These are phyloP conservation scores for Oreonectes daqikongensis DNA, from an alignment of 2,797 vertebrate species.

Conservation along the genomic window DNA sequence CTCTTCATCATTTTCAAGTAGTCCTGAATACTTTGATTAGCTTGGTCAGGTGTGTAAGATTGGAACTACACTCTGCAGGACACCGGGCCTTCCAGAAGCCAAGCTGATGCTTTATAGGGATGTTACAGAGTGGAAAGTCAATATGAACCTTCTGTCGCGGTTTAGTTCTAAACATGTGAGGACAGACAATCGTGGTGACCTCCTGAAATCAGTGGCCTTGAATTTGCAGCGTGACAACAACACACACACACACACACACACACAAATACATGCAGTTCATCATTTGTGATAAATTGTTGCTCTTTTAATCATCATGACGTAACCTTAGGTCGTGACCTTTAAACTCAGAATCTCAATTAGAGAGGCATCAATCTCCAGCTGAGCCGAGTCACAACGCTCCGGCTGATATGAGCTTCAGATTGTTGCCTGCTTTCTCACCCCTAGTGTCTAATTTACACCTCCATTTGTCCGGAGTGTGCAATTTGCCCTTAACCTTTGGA, in stretches of 20 bases:
- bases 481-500: slow-evolving; percentile 12
- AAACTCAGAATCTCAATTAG: slow-evolving; percentile 25
- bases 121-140: neutral
- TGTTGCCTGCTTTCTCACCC: slow-evolving; percentile 3
- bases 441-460: slow-evolving; percentile 36
- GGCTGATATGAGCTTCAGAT: slow-evolving; percentile 9
- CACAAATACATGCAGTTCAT: slow-evolving; percentile 5
- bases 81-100: too few species aligned
- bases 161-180: too few species aligned
- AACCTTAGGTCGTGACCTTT: slow-evolving; percentile 37
- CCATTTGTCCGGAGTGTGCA: neutral
- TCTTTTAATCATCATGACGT: slow-evolving; percentile 28
- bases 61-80: too few species aligned
- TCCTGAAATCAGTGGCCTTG: neutral
- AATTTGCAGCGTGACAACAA: neutral
- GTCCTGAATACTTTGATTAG: too few species aligned
- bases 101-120: neutral
- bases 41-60: too few species aligned
- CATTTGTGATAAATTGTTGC: slow-evolving; percentile 25
- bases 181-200: neutral
- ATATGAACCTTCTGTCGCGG: too few species aligned
- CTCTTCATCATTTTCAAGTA: too few species aligned
- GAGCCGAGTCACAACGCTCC: neutral
- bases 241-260: neutral
- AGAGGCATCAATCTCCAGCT: slow-evolving; percentile 29